phyloP scores from a whole-genome alignment of 2,888 invertebrate genomes.

The Papilio protenor region DNA sequence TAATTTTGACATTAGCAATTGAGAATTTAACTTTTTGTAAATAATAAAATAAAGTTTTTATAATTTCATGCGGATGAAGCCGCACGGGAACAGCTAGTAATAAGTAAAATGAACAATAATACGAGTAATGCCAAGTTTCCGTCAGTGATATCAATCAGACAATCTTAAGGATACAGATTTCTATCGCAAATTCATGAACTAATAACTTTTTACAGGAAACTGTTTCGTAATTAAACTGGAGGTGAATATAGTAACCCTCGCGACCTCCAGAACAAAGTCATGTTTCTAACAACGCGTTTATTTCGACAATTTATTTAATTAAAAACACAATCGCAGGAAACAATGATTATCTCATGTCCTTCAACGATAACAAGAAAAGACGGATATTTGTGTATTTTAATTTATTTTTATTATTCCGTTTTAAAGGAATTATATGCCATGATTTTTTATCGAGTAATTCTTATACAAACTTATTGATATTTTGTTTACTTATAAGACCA shows the following conservation, averaged over 20 bases:
- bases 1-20: no score
- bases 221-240: constrained; percentile 17
- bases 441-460: neutral
- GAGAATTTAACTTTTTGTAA: no score
- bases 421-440: neutral
- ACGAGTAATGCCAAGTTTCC: neutral
- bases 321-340: constrained; percentile 1
- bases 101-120: neutral
- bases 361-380: neutral
- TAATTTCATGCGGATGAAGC: no score
- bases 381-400: neutral
- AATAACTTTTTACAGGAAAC: constrained; percentile 24
- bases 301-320: neutral
- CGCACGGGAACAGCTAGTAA: no score
- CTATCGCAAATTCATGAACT: constrained; percentile 15
- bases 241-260: constrained; percentile 12
- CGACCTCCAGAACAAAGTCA: constrained; percentile 11
- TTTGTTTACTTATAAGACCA: neutral
- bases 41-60: no score
- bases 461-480: neutral
- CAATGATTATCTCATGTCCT: neutral
- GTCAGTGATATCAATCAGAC: constrained; percentile 2
- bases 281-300: neutral
- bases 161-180: constrained; percentile 24
- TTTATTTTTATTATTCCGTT: neutral